These are phyloP conservation scores for Hyppa rectilinea DNA, from an alignment of 2,888 invertebrate species.

Conservation along the genomic window DNA sequence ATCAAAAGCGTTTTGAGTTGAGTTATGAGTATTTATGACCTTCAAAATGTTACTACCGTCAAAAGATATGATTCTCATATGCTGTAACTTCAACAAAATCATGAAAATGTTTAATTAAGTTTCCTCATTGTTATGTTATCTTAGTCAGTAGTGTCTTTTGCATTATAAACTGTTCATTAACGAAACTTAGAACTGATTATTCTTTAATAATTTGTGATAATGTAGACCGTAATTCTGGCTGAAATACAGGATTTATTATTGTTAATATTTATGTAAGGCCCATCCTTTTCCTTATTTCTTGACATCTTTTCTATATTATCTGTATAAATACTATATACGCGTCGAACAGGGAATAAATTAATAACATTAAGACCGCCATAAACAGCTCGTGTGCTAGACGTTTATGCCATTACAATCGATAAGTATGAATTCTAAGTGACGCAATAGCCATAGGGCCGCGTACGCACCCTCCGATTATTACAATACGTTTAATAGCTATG, in stretches of 20 bases:
- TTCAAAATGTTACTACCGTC: not conserved
- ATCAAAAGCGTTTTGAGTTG: conserved; percentile 5
- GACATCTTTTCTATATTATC: not conserved
- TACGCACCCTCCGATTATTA: conserved; percentile 81
- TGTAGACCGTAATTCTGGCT: too few relatives aligned
- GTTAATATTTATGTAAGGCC: too few relatives aligned
- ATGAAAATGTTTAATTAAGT: not conserved
- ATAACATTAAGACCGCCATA: conserved; percentile 30
- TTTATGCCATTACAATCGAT: conserved; percentile 82
- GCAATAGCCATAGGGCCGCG: conserved; percentile 77
- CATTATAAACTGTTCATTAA: too few relatives aligned
- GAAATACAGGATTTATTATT: too few relatives aligned
- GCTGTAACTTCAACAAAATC: not conserved
- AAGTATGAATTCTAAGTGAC: conserved; percentile 86
- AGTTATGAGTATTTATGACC: not conserved
- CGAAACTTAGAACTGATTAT: too few relatives aligned
- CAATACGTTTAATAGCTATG: conserved; percentile 77
- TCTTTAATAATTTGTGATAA: too few relatives aligned
- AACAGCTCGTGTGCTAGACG: conserved; percentile 56
- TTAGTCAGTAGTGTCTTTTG: too few relatives aligned
- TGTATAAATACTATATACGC: not conserved
- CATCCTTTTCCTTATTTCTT: not conserved
- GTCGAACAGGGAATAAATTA: not conserved
- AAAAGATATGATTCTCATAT: not conserved
- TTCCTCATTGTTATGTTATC: not conserved